These are phyloP conservation scores for Sanderia malayensis DNA, from an alignment of 30 jellyfish, hydroid and myxozoan species.

Conservation along the genomic window DNA sequence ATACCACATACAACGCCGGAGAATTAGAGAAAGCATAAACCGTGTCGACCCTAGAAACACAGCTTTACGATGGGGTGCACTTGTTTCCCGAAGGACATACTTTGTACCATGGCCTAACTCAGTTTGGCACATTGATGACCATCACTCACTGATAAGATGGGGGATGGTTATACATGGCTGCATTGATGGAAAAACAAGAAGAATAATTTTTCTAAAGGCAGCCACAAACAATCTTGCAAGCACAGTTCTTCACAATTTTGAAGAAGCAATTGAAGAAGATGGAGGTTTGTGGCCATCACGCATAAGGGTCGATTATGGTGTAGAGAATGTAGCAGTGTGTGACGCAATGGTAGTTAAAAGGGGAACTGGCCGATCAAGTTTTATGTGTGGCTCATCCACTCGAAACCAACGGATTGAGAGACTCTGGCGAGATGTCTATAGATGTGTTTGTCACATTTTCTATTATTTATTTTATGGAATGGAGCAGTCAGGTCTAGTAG, in stretches of 20 bases:
- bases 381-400: slow-evolving; percentile 24
- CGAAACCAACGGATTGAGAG: slow-evolving; percentile 41
- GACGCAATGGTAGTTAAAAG: slow-evolving; percentile 37
- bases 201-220: slow-evolving; percentile 32
- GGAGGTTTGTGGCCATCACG: slow-evolving; percentile 46
- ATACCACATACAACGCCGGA: no score
- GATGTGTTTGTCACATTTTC: slow-evolving; percentile 40
- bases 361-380: slow-evolving; percentile 44
- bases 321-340: slow-evolving; percentile 30
- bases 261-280: slow-evolving; percentile 21
- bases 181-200: no score
- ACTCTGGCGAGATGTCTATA: slow-evolving; percentile 51
- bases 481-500: slow-evolving; percentile 24
- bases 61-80: no score
- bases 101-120: no score
- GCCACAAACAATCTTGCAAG: slow-evolving; percentile 35
- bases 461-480: slow-evolving; percentile 17
- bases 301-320: slow-evolving; percentile 49
- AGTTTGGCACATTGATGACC: no score
- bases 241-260: no score
- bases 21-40: no score
- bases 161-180: slow-evolving; percentile 47
- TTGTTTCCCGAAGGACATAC: no score
- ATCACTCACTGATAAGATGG: no score
- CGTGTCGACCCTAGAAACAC: no score